Evolutionary conservation across 2,797 vertebrate species (phyloP).

Genomic region (Cyclopterus lumpus): DNA sequence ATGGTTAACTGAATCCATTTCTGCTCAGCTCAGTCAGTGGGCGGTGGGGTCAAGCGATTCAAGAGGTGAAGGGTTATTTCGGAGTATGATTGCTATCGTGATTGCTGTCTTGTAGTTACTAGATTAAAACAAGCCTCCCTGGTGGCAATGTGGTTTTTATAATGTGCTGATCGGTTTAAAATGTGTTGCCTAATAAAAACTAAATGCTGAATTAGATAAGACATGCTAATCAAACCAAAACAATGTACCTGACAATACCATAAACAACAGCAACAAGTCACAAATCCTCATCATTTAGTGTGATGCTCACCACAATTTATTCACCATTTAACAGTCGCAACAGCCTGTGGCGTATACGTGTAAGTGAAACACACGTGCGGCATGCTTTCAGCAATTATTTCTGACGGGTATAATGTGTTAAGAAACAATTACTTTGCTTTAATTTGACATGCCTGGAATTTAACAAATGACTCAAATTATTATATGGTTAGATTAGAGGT

Average conservation of each 20-base stretch:
- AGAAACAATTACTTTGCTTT: too few species aligned
- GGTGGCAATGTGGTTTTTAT: background rate
- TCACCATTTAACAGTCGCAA: too few species aligned
- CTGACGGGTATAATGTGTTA: too few species aligned
- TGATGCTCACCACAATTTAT: too few species aligned
- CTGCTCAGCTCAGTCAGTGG: constrained; percentile 14
- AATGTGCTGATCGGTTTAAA: background rate
- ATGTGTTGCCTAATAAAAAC: background rate
- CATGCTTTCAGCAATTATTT: too few species aligned
- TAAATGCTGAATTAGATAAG: background rate
- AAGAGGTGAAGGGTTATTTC: constrained; percentile 10
- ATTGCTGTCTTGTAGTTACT: background rate
- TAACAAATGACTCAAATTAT: background rate
- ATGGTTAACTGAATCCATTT: constrained; percentile 15
- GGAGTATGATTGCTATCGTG: background rate
- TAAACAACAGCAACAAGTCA: background rate
- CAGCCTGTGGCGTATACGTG: too few species aligned
- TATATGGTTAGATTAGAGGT: background rate
- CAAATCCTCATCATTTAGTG: background rate
- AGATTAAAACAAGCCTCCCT: constrained; percentile 7
- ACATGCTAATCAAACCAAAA: background rate
- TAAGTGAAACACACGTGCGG: too few species aligned
- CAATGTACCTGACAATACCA: background rate
- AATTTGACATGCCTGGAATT: background rate
- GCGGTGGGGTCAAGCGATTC: constrained; percentile 7